Conservation (phyloP, 2,888 invertebrate genomes). For the Ophion ellenae region DNA sequence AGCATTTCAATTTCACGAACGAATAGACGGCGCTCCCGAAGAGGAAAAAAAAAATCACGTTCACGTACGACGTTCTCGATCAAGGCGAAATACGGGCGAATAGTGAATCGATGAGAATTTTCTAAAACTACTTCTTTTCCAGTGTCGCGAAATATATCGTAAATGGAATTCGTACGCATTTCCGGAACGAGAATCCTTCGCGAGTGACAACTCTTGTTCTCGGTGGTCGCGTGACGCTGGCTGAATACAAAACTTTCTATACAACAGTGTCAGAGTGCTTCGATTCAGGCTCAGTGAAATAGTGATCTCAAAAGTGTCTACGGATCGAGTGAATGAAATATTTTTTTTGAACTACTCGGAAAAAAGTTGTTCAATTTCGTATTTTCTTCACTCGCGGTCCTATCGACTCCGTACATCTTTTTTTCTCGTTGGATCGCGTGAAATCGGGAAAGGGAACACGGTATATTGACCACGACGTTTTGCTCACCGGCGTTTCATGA, state of each 20-base stretch:
- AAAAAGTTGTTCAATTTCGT: not conserved
- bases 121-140: conserved; percentile 13
- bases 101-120: conserved; percentile 24
- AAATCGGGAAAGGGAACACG: conserved; percentile 10
- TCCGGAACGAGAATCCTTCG: conserved; percentile 58
- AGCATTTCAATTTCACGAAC: not conserved
- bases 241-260: conserved; percentile 61
- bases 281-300: conserved; percentile 4
- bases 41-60: not conserved
- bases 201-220: conserved; percentile 48
- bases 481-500: conserved; percentile 4
- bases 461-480: not conserved
- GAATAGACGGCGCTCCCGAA: conserved; percentile 11
- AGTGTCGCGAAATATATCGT: not conserved
- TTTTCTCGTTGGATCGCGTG: not conserved
- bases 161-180: conserved; percentile 53
- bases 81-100: not conserved
- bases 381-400: not conserved
- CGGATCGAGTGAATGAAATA: not conserved
- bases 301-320: not conserved
- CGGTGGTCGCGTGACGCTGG: conserved; percentile 3
- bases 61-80: not conserved
- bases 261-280: conserved; percentile 7
- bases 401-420: not conserved
- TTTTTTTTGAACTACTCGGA: not conserved